Evolutionary conservation across 2,888 invertebrate species (phyloP).

Genomic region (Entomobrya multifasciata): DNA sequence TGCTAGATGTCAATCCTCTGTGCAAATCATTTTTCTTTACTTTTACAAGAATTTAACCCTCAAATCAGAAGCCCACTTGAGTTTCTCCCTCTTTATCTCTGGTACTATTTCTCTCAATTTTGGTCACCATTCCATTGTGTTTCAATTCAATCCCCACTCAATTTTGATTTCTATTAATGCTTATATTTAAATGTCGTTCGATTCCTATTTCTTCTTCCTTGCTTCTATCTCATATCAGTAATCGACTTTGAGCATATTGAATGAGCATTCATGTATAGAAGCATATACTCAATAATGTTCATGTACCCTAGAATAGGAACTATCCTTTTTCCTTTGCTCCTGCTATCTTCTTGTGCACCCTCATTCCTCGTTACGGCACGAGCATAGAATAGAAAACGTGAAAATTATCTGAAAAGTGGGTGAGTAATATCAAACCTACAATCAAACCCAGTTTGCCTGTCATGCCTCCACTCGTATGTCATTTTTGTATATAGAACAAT

Average conservation of each 20-base stretch:
- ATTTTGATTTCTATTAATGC: slow-evolving; percentile 70
- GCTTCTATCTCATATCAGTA: slow-evolving; percentile 30
- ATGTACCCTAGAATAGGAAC: no score
- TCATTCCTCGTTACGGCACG: not conserved
- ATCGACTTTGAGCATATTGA: slow-evolving; percentile 54
- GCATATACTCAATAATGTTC: slow-evolving; percentile 22
- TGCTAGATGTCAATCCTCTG: slow-evolving; percentile 35
- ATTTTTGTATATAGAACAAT: not conserved
- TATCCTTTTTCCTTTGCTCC: not conserved
- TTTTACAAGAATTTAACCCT: slow-evolving; percentile 60
- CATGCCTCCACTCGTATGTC: slow-evolving; percentile 34
- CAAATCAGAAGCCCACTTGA: slow-evolving; percentile 42
- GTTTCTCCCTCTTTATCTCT: not conserved
- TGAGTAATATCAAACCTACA: slow-evolving; percentile 54
- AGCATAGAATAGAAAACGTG: slow-evolving; percentile 39
- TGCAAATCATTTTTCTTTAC: slow-evolving; percentile 10
- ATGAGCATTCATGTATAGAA: not conserved
- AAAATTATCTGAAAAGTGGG: slow-evolving; percentile 63
- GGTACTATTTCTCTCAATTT: slow-evolving; percentile 20
- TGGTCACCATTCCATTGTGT: slow-evolving; percentile 61
- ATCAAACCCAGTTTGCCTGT: slow-evolving; percentile 58
- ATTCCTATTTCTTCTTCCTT: slow-evolving; percentile 59
- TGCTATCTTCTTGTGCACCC: not conserved
- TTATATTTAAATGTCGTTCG: slow-evolving; percentile 64
- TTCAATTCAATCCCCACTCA: slow-evolving; percentile 66